Base-by-base conservation (phyloP, 2,888 invertebrate genomes). In the Operophtera brumata region DNA sequence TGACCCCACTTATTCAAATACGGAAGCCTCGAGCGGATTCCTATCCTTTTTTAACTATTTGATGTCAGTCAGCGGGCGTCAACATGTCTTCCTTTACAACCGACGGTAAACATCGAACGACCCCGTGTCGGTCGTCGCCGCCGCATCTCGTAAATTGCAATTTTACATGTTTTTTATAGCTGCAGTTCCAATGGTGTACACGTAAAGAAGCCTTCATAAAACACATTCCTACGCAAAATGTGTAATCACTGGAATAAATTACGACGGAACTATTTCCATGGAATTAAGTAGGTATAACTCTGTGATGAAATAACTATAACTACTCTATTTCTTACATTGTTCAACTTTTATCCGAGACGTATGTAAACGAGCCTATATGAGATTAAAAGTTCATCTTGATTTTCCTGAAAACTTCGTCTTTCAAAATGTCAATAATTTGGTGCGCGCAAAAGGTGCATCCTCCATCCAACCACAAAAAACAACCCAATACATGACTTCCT, bases 101-200 rank as follows among this genome's bases (percentile, higher is more conserved):
- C 35, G 43, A 44, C 52, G 42, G 35, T 61, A 53, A 60, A 55
- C 52, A 40, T 58, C 50, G 46, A 42, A 20, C 58, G 14, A 47
- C 45, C 50, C 28, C 26, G 39, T 30, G 44, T 47, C 41, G n/a
- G n/a, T n/a, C 45, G 52, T 47, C 42, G 39, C 51, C 39, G 49
- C 42, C 52, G 53, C 54, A 53, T 47, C 50, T 61, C 60, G 59
- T 61, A 61, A 64, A 64, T 57, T 51, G 56, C 46, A 44, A 55
- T 61, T 66, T 62, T 60, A 61, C 64, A 61, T 40, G 57, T 54
- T 52, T 61, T 60, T 60, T 61, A 59, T 57, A 46, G 52, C 58
- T 42, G 50, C 36, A 45, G 45, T 48, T 55, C 47, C 46, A 54
- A 46, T 57, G 48, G 7, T 30, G 49, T 49, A 45, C 57, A 54